phyloP scores from a whole-genome alignment of 2,113 vertebrate species.

The Rhinolophus ferrumequinum region DNA sequence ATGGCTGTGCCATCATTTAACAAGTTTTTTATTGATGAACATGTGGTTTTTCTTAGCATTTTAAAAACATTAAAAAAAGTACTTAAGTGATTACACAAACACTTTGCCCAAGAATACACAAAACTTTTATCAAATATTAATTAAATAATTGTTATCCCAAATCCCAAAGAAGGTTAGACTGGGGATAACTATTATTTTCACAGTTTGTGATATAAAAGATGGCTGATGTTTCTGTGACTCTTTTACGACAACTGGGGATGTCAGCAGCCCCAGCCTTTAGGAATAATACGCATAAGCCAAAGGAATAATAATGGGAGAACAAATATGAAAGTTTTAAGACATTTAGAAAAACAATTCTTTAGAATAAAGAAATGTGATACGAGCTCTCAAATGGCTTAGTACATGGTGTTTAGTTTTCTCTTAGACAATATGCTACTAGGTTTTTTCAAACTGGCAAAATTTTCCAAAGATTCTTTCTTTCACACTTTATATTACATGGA shows the following conservation, averaged over 20 bases:
- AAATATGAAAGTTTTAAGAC: slow-evolving; percentile 11
- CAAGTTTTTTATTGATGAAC: neutral
- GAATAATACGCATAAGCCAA: neutral
- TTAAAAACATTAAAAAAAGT: neutral
- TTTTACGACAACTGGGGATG: neutral
- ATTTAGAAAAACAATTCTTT: slow-evolving; percentile 30
- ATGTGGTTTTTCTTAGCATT: slow-evolving; percentile 34
- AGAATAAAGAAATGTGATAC: neutral
- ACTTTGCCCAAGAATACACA: neutral
- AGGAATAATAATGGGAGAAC: neutral
- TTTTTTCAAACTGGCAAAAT: neutral
- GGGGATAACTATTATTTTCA: neutral
- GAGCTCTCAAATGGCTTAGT: neutral
- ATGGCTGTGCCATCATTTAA: neutral
- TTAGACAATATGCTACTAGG: neutral
- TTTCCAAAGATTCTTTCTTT: slow-evolving; percentile 56
- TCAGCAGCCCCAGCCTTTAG: neutral
- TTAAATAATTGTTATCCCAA: neutral
- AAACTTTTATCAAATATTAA: slow-evolving; percentile 2
- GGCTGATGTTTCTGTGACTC: neutral
- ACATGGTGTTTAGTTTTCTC: neutral
- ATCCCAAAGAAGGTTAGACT: neutral
- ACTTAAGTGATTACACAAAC: neutral
- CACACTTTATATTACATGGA: neutral
- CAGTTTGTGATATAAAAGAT: slow-evolving; percentile 24